Conservation (phyloP, 2,888 invertebrate species). For the Epirrhoe tristata region DNA sequence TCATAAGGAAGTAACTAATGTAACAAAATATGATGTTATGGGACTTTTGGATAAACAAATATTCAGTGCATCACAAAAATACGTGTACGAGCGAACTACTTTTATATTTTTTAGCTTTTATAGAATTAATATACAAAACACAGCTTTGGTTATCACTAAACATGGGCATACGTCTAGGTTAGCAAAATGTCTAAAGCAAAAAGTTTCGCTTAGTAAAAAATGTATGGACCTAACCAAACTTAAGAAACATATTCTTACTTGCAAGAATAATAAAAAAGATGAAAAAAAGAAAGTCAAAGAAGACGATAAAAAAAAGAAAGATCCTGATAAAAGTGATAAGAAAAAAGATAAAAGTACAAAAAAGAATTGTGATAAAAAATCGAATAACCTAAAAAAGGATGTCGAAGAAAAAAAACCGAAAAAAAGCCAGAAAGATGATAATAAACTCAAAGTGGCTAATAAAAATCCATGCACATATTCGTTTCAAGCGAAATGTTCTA, state of each 20-base stretch:
- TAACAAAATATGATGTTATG: not conserved
- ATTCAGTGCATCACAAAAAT: not conserved
- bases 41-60: constrained; percentile 1
- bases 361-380: not conserved
- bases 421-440: not conserved
- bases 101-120: constrained; percentile 23
- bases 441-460: not conserved
- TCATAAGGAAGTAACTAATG: not conserved
- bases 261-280: constrained; percentile 8
- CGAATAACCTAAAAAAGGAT: constrained; percentile 6
- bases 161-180: constrained; percentile 14
- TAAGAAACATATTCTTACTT: constrained; percentile 9
- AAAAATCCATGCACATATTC: not conserved
- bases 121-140: constrained; percentile 12
- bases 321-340: not conserved
- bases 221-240: not conserved
- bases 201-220: constrained; percentile 17
- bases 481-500: constrained; percentile 20
- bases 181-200: constrained; percentile 25
- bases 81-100: not conserved
- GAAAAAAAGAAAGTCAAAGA: constrained; percentile 1
- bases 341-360: constrained; percentile 14
- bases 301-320: constrained; percentile 5
- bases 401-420: constrained; percentile 6
- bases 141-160: constrained; percentile 16